Evolutionary conservation across 2,113 vertebrate genomes (phyloP).

Genomic region (Siphamia tubifer): DNA sequence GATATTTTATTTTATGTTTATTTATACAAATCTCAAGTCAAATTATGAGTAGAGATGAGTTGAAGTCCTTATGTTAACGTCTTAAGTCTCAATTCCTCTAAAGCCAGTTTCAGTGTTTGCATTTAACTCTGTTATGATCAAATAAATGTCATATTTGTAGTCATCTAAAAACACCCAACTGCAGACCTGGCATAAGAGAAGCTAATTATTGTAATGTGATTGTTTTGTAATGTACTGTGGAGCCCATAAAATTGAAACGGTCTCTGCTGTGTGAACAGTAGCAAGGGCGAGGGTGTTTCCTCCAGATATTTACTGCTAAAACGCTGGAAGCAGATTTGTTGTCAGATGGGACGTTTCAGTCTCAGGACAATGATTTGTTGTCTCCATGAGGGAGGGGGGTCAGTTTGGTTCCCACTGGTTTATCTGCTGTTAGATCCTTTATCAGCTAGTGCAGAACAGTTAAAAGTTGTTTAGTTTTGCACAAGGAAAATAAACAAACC

Average conservation of each 20-base stretch:
- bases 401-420: conserved; percentile 50
- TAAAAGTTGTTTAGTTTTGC: neutral
- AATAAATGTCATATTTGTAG: too few relatives aligned
- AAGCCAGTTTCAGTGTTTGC: too few relatives aligned
- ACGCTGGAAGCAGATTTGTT: conserved; percentile 21
- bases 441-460: conserved; percentile 21
- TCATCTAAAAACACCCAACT: too few relatives aligned
- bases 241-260: neutral
- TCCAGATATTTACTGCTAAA: conserved; percentile 53
- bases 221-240: neutral
- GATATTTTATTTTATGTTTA: too few relatives aligned
- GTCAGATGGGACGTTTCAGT: conserved; percentile 14
- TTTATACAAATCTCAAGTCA: too few relatives aligned
- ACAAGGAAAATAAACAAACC: conserved; percentile 45
- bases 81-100: neutral
- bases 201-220: too few relatives aligned
- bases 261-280: neutral
- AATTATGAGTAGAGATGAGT: too few relatives aligned
- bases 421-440: conserved; percentile 54
- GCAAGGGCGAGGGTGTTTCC: conserved; percentile 40
- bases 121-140: too few relatives aligned
- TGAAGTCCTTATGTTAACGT: too few relatives aligned
- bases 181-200: too few relatives aligned
- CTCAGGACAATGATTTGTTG: conserved; percentile 37
- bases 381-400: conserved; percentile 46